Conservation (phyloP, 2,113 vertebrate species). For the Spilogale gracilis region DNA sequence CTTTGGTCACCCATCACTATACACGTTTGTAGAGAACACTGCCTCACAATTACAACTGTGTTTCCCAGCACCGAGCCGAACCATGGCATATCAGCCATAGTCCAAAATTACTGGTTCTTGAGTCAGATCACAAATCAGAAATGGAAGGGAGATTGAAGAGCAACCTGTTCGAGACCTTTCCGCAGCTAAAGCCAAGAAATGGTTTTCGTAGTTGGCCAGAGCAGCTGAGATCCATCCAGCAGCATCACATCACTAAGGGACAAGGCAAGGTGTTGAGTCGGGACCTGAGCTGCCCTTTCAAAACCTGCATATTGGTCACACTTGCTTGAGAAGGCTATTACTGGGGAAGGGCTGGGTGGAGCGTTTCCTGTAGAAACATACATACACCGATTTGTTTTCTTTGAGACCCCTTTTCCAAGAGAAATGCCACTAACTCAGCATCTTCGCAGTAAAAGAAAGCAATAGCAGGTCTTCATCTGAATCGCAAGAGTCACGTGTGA, state of each 20-base stretch:
- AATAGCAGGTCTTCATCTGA: background rate
- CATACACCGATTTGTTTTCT: slow-evolving; percentile 37
- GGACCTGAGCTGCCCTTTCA: background rate
- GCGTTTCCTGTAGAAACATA: background rate
- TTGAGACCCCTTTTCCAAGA: background rate
- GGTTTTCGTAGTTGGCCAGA: background rate
- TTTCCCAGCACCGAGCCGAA: background rate
- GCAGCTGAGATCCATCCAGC: background rate
- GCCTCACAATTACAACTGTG: background rate
- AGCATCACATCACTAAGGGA: background rate
- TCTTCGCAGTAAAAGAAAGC: background rate
- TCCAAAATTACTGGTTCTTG: background rate
- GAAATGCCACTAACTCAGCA: slow-evolving; percentile 23
- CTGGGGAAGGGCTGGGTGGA: background rate
- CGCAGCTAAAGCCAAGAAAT: background rate
- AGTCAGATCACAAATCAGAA: background rate
- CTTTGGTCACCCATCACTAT: background rate
- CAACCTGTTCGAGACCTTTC: background rate
- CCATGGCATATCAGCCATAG: background rate
- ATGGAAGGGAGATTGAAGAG: background rate
- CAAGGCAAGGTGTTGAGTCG: fast-evolving
- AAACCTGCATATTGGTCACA: background rate
- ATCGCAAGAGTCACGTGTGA: background rate
- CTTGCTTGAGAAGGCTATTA: background rate
- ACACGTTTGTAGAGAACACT: background rate